These are phyloP conservation scores for Spodoptera littoralis DNA, from an alignment of 2,888 invertebrate species.

Conservation along the genomic window DNA sequence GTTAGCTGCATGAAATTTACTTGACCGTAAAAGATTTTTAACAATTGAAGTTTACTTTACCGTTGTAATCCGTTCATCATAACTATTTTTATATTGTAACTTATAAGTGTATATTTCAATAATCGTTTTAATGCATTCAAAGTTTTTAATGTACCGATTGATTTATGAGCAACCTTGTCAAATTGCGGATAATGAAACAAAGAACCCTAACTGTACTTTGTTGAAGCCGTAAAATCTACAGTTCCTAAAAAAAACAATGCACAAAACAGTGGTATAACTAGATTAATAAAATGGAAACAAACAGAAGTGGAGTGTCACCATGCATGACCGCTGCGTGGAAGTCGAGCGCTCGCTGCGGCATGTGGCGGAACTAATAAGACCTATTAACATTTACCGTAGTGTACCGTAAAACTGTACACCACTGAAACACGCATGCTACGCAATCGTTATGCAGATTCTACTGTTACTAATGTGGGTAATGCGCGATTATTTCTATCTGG, in stretches of 20 bases:
- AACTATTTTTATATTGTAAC: slow-evolving; percentile 35
- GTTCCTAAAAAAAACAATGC: slow-evolving; percentile 25
- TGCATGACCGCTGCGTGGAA: slow-evolving; percentile 69
- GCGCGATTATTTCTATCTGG: slow-evolving; percentile 40
- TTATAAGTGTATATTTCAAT: neutral
- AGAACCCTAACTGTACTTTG: neutral
- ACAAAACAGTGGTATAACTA: slow-evolving; percentile 29
- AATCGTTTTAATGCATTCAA: neutral
- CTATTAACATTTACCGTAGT: slow-evolving; percentile 81
- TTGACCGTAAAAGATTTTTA: slow-evolving; percentile 60
- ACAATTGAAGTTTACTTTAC: slow-evolving; percentile 53
- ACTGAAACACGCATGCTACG: slow-evolving; percentile 63
- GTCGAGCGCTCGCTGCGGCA: slow-evolving; percentile 62
- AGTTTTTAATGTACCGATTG: neutral
- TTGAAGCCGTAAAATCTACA: slow-evolving; percentile 16
- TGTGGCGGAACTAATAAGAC: slow-evolving; percentile 84
- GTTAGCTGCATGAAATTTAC: slow-evolving; percentile 59
- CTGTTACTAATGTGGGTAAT: slow-evolving; percentile 52
- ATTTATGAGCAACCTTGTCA: too few relatives aligned
- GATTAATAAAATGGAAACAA: slow-evolving; percentile 53
- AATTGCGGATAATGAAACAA: too few relatives aligned
- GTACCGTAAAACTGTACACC: slow-evolving; percentile 71
- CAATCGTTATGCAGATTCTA: slow-evolving; percentile 64
- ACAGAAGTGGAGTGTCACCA: slow-evolving; percentile 65
- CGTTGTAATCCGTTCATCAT: slow-evolving; percentile 45